Conservation (phyloP, 2,888 invertebrate species). For the Homarus gammarus region DNA sequence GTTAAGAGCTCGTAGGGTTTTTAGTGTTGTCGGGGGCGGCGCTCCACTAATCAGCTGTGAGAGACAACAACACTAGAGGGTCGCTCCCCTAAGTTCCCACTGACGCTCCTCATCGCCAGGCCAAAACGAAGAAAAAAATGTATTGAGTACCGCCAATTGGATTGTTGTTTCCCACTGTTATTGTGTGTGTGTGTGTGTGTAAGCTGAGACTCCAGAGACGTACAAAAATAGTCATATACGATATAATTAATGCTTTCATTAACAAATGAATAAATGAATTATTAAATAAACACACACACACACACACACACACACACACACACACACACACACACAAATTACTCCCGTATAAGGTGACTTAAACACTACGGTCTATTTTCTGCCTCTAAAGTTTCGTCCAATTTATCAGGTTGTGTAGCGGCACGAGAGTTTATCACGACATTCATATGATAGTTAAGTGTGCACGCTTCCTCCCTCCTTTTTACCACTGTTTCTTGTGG, state of each 20-base stretch:
- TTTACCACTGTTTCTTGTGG: neutral
- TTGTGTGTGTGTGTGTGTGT: neutral
- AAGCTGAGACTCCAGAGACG: too few relatives aligned
- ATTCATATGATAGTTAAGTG: neutral
- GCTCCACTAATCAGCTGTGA: constrained; percentile 51
- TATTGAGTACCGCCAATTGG: neutral
- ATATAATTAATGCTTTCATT: too few relatives aligned
- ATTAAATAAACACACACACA: too few relatives aligned
- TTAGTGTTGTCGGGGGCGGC: constrained; percentile 42
- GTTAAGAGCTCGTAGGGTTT: constrained; percentile 43
- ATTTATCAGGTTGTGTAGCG: neutral
- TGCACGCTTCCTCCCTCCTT: constrained; percentile 1
- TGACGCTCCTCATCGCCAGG: neutral
- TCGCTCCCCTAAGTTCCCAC: neutral
- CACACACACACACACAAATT: too few relatives aligned
- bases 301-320: too few relatives aligned
- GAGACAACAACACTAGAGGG: constrained; percentile 43
- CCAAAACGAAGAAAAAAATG: neutral
- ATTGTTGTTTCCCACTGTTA: neutral
- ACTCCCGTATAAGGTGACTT: neutral
- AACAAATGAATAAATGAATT: too few relatives aligned
- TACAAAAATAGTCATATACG: too few relatives aligned
- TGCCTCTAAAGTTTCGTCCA: neutral
- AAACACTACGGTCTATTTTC: neutral
- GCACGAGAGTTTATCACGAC: neutral